These are phyloP conservation scores for Andrena haemorrhoa DNA, from an alignment of 2,888 invertebrate species.

Conservation along the genomic window DNA sequence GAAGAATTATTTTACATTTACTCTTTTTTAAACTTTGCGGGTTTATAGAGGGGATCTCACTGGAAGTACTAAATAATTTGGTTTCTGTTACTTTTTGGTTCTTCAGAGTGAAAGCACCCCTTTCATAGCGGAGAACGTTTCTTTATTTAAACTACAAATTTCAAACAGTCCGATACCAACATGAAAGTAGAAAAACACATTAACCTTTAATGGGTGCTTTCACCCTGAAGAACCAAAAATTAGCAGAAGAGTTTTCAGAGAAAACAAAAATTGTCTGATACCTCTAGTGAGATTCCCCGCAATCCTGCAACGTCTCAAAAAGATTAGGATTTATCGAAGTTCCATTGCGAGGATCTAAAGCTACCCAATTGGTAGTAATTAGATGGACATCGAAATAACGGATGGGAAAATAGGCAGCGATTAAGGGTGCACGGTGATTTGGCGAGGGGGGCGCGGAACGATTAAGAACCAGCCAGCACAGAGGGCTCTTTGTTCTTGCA, in stretches of 20 bases:
- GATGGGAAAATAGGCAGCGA: constrained; percentile 56
- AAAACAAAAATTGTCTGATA: too few relatives aligned
- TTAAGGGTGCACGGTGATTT: constrained; percentile 50
- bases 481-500: constrained; percentile 50
- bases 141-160: not conserved
- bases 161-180: too few relatives aligned
- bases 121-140: not conserved
- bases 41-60: too few relatives aligned
- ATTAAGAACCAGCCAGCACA: constrained; percentile 38
- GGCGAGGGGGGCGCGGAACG: constrained; percentile 15
- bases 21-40: too few relatives aligned
- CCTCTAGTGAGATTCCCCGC: not conserved
- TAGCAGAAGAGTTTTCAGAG: too few relatives aligned
- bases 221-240: too few relatives aligned
- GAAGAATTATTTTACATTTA: too few relatives aligned
- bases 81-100: too few relatives aligned
- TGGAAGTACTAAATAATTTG: too few relatives aligned
- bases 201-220: too few relatives aligned
- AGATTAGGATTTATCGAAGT: constrained; percentile 42
- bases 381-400: constrained; percentile 54
- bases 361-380: constrained; percentile 57
- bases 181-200: too few relatives aligned
- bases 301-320: constrained; percentile 21
- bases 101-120: too few relatives aligned
- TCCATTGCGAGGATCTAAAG: constrained; percentile 1